Base-by-base conservation (phyloP, 2,113 vertebrate genomes). In the Cyphomyrus plagiostoma region DNA sequence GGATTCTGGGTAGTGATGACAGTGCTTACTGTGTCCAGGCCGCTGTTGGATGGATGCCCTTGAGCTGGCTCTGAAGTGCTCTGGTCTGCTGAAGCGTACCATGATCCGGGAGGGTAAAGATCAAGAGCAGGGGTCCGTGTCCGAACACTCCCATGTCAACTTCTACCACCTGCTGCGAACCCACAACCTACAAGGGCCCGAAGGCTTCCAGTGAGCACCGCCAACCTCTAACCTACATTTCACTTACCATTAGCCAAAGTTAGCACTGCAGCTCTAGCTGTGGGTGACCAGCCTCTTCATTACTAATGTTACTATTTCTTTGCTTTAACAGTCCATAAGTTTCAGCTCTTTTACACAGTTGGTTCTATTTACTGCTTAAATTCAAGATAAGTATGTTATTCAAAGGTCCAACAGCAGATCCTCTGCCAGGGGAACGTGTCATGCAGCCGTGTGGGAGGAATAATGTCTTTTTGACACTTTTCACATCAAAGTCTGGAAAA, bases 41-140 rank as follows among this genome's bases (percentile, higher is more conserved):
- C 97, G 98, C 84, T 99, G 98, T 94, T 99, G 98, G 98, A 99
- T 99, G 98, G 98, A 99, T 89, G 98, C 98, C 91, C 94, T 99
- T 92, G 98, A 99, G 92, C 94, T 99, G 94, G 98, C 98, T 92
- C 95, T 99, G 94, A 99, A 99, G 92, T 99, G 98, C 94, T 99
- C 98, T 88, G 95, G 98, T 93, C 96, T 99, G 86, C 95, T 99
- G 90, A 99, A 99, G 92, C 97, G 98, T 91, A 98, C 98, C n/a
- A 98, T 99, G 98, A 97, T 98, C 92, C 96, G 98, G 21, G 98
- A 99, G 92, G 98, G 98, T 83, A 99, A 99, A 94, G 98, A 99
- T 62, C 62, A 70, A 70, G 98, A 99, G 91, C 87, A 96, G 92
- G 96, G 95, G 92, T 93, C 97, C n/a, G 95, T 97, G 1, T 92